Percentiles rank a stretch among this genome's conserved stretches.
Evolutionary conservation across 1,140 invertebrate genomes (phyloP).

Genomic region (Drepana arcuata): DNA sequence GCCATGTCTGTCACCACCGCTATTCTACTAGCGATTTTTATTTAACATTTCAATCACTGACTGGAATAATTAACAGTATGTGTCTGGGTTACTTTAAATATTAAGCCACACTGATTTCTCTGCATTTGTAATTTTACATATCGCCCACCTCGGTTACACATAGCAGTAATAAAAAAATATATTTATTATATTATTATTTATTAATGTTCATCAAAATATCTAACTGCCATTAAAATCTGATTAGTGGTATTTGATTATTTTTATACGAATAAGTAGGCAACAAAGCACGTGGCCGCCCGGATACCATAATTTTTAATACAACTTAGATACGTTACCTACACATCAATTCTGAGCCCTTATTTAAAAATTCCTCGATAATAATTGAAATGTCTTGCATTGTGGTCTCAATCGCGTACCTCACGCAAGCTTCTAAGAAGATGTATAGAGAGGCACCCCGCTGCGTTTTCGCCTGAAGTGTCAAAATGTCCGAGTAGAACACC

Average conservation of each 20-base stretch:
- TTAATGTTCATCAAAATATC: no score
- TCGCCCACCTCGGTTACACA: not conserved
- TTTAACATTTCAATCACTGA: constrained; percentile 25
- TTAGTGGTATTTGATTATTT: no score
- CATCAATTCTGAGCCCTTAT: not conserved
- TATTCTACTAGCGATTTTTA: constrained; percentile 33
- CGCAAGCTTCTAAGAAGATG: constrained; percentile 55
- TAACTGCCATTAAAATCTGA: no score
- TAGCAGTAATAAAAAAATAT: no score
- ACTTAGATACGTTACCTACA: not conserved
- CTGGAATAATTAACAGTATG: constrained; percentile 14
- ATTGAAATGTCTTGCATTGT: constrained; percentile 47
- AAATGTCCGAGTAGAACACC: constrained; percentile 58
- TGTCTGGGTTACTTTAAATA: no score
- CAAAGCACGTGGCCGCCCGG: not conserved
- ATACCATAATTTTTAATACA: not conserved
- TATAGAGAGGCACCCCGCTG: constrained; percentile 53
- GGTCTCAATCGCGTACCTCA: constrained; percentile 49
- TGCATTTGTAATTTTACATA: not conserved
- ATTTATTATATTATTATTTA: no score
- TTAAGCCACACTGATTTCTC: not conserved
- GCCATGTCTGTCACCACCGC: constrained; percentile 24
- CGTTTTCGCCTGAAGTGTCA: constrained; percentile 62
- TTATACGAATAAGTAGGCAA: not conserved
- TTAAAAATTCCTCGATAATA: constrained; percentile 19